Conservation (phyloP, 2,113 vertebrate species). For the Daubentonia madagascariensis region DNA sequence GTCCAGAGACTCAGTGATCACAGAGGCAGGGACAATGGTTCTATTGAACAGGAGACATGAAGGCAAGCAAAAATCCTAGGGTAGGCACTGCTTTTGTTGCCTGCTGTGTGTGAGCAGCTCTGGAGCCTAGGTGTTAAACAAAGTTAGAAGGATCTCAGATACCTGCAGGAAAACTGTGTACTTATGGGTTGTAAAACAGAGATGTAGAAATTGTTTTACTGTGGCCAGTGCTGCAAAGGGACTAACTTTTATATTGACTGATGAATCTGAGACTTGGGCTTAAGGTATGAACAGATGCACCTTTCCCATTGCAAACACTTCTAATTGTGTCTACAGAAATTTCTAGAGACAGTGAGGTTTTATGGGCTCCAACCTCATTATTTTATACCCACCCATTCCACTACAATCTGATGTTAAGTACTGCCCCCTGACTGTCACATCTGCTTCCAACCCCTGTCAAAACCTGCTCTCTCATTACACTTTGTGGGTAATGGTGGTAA, state of each 20-base stretch:
- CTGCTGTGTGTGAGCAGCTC: slow-evolving; percentile 37
- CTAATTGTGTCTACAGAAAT: not conserved
- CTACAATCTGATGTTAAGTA: not conserved
- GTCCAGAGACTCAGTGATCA: slow-evolving; percentile 10
- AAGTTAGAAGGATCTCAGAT: slow-evolving; percentile 39
- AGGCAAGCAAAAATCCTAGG: slow-evolving; percentile 1
- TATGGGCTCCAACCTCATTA: not conserved
- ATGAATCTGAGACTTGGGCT: not conserved
- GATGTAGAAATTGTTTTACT: not conserved
- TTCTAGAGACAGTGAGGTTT: not conserved
- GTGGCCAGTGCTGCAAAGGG: not conserved
- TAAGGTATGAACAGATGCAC: not conserved
- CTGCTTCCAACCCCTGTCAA: not conserved
- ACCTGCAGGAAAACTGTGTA: not conserved
- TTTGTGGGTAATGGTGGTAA: not conserved
- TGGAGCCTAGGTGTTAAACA: slow-evolving; percentile 41
- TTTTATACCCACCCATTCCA: not conserved
- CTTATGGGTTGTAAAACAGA: not conserved
- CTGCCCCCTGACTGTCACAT: not conserved
- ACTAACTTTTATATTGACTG: not conserved
- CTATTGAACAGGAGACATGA: slow-evolving; percentile 29
- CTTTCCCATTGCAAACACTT: not conserved
- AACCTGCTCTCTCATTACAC: not conserved
- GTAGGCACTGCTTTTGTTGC: slow-evolving; percentile 2
- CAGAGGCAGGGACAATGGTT: slow-evolving; percentile 42